Percentiles rank a stretch among this genome's conserved stretches.
These are phyloP conservation scores for Poecilia picta DNA, from an alignment of 2,797 vertebrate genomes.

Conservation along the genomic window DNA sequence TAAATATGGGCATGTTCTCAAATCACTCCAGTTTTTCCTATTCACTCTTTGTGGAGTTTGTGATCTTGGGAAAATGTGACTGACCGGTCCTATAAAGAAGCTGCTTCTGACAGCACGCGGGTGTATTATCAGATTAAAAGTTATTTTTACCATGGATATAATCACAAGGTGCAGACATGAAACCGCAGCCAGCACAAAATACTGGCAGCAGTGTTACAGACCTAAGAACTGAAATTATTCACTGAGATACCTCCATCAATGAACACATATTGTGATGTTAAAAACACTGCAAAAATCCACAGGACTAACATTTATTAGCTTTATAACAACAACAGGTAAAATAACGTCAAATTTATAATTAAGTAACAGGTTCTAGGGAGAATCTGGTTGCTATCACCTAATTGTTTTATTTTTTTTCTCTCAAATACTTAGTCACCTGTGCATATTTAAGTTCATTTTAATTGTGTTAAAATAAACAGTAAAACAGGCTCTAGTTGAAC, in stretches of 20 bases:
- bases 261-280: not conserved
- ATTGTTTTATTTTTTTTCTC: not conserved
- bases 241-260: not conserved
- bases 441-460: not conserved
- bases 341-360: not conserved
- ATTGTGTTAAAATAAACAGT: not conserved
- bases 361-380: not conserved
- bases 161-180: conserved; percentile 70
- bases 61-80: conserved; percentile 60
- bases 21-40: conserved; percentile 22
- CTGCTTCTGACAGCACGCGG: conserved; percentile 65
- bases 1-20: conserved; percentile 25
- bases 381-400: not conserved
- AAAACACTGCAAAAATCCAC: not conserved
- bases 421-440: not conserved
- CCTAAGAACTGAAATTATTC: conserved; percentile 8
- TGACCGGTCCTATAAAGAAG: conserved; percentile 56
- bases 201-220: conserved; percentile 16
- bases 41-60: conserved; percentile 31
- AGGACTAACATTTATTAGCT: not conserved
- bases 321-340: not conserved
- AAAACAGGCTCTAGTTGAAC: not conserved
- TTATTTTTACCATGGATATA: conserved; percentile 82
- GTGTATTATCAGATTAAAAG: conserved; percentile 82
- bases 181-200: conserved; percentile 41